Evolutionary conservation across 1,140 invertebrate genomes (phyloP), one percentile per base, ranked within the genome.

Genomic region (Globodera rostochiensis): DNA sequence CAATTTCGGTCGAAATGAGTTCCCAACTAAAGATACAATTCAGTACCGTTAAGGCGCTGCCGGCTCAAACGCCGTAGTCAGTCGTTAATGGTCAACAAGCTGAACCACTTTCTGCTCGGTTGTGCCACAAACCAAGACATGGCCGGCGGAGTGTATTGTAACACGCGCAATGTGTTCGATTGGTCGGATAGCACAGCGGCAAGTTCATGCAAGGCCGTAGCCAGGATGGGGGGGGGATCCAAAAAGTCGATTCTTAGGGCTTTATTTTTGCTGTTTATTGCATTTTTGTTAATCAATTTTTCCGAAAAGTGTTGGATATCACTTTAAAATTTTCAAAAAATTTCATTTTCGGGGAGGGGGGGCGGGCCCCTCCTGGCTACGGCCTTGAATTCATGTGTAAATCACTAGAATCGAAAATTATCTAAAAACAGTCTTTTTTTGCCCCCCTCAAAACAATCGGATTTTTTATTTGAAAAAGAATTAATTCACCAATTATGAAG

Each of bases 91-190:
- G 70, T 73, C 11, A 81, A 79, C 73, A 71, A 74, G 66, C 66
- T 82, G 25, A 82, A 82, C 71, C 13, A 79, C 2, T 82, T 82
- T 45, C 46, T 82, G 36, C 70, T 73, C 21, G 81, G 82, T 46
- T 64, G 70, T 64, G 80, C 81, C 11, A 82, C 47, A 2, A 81
- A 82, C n/a, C 46, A 57, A 11, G 50, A 79, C 7, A 69, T 60
- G 36, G 50, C 36, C n/a, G 50, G 73, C 15, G 21, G 67, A 46
- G 13, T 64, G 57, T 79, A 79, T 46, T 49, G 15, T 9, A 82
- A 82, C 25, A 50, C 76, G 7, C 71, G 69, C 25, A 67, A 49
- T 81, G 81, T 74, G 11, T 82, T 82, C 74, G 80, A 82, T 21
- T 82, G 81, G 81, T 74, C 79, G 13, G 46, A 82, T 4, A 67